Evolutionary conservation across 2,113 vertebrate species (phyloP), one percentile per base, ranked within the genome.

Genomic region (Baryphthengus martii): DNA sequence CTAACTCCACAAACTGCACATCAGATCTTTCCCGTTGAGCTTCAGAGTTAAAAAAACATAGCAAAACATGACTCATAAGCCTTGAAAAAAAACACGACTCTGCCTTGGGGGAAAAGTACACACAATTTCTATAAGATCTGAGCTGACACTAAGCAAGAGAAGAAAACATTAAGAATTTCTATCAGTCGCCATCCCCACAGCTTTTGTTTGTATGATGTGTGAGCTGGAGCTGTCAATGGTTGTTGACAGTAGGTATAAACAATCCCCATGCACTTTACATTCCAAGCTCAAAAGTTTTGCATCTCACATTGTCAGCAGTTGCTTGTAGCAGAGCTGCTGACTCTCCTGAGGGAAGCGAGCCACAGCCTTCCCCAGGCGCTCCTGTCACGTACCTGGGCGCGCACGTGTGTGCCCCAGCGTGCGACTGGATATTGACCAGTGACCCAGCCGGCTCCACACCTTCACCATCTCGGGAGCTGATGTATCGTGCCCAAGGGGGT

Each of bases 341-440:
- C 18, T 10, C 59, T 39, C 28, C 37, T 15, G 35, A 68, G 35
- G 37, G 9, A 35, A 72, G 44, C 0, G 44, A 91, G 55, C 19
- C 0, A 0, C 35, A 55, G 68, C 52, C 55, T 76, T 53, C 19
- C 59, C 21, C n/a, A 33, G 47, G 21, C 73, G 17, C 12, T n/a
- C 58, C 75, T 39, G 19, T 13, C 76, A 24, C 6, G 0, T 3
- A 65, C 31, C 53, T 66, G 68, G 17, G 11, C 17, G 11, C 8
- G 33, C 71, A 40, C 17, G 37, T 5, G 0, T 7, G 62, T 18
- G 26, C 33, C 16, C 56, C n/a, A 2, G 8, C 6, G 0, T 1
- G 14, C 6, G 52, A 50, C 2, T 14, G 17, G 35, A 8, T 31
- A 81, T 50, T 19, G 39, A 16, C 39, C n/a, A 17, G 71, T 12